These are phyloP conservation scores for Pteromalus puparum DNA, from an alignment of 1,140 invertebrate genomes.

Conservation along the genomic window DNA sequence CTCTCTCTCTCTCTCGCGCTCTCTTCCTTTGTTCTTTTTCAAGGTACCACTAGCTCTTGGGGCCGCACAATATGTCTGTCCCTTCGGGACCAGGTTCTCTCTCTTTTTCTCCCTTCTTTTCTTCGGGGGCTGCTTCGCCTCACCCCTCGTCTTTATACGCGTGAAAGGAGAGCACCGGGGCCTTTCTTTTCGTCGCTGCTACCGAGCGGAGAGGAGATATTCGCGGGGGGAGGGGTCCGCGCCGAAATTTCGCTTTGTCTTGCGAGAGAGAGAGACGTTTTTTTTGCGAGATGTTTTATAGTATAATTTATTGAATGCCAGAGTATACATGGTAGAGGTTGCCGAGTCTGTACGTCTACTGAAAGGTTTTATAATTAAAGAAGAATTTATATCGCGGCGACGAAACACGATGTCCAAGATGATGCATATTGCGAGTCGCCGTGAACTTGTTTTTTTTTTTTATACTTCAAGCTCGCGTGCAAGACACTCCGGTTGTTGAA, in stretches of 20 bases:
- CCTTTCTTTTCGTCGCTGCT: slow-evolving; percentile 48
- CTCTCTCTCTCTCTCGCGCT: slow-evolving; percentile 16
- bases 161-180: slow-evolving; percentile 49
- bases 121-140: slow-evolving; percentile 32
- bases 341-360: neutral
- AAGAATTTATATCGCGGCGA: neutral
- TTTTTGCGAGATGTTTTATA: slow-evolving; percentile 25
- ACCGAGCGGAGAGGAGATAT: slow-evolving; percentile 19
- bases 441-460: neutral
- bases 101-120: slow-evolving; percentile 50
- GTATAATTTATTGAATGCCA: slow-evolving; percentile 37
- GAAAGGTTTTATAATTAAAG: slow-evolving; percentile 11
- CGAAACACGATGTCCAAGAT: neutral
- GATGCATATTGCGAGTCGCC: too few species aligned
- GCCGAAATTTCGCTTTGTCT: slow-evolving; percentile 40
- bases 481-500: neutral
- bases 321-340: neutral
- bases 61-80: neutral
- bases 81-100: slow-evolving; percentile 21
- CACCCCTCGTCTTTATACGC: slow-evolving; percentile 44
- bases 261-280: slow-evolving; percentile 41
- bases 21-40: slow-evolving; percentile 24
- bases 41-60: neutral
- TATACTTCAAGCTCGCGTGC: neutral
- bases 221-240: slow-evolving; percentile 27